Evolutionary conservation across 1,140 invertebrate genomes (phyloP).

Genomic region (Aphaenogaster rudis): DNA sequence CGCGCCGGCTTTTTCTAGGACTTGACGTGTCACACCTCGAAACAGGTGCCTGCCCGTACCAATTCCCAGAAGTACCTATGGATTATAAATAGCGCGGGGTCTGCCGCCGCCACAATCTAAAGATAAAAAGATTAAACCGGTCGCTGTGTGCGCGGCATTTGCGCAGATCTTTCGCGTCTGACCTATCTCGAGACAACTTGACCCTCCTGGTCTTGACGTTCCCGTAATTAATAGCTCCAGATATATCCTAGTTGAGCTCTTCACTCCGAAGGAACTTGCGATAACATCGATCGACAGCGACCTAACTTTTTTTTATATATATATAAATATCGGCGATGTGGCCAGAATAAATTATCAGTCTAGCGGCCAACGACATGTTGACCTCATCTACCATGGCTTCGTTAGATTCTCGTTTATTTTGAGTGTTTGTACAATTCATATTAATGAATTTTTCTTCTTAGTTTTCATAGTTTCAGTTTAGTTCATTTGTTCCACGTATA

Average conservation of each 20-base stretch:
- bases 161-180: conserved; percentile 47
- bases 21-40: conserved; percentile 46
- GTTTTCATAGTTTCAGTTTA: no score
- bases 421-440: neutral
- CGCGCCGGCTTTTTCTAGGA: conserved; percentile 26
- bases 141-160: conserved; percentile 16
- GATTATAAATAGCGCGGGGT: conserved; percentile 48
- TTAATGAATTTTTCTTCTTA: neutral
- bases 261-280: neutral
- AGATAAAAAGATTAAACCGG: conserved; percentile 59
- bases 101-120: neutral
- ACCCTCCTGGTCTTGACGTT: conserved; percentile 41
- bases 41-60: conserved; percentile 31
- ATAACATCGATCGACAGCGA: conserved; percentile 30
- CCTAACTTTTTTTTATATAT: neutral
- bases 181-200: conserved; percentile 52
- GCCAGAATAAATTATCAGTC: conserved; percentile 15
- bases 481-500: neutral
- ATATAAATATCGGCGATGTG: neutral
- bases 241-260: conserved; percentile 29
- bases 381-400: neutral
- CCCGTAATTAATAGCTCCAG: conserved; percentile 45
- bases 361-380: neutral
- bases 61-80: conserved; percentile 59
- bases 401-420: conserved; percentile 3